These are phyloP conservation scores for Lysandra bellargus DNA, from an alignment of 2,888 invertebrate genomes.

Conservation along the genomic window DNA sequence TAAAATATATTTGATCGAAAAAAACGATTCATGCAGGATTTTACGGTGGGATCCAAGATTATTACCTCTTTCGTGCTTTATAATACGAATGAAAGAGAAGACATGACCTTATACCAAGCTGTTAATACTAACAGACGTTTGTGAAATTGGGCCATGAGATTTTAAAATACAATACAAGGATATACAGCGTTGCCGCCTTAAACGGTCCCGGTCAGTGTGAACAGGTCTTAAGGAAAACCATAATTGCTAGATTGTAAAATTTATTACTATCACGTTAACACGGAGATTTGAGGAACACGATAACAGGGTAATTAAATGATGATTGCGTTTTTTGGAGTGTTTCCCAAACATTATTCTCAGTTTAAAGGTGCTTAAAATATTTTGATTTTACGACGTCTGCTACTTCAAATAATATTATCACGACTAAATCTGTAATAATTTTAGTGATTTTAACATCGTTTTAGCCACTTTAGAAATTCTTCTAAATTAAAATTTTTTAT, in stretches of 20 bases:
- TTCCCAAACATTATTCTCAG: conserved; percentile 18
- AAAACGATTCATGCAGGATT: too few relatives aligned
- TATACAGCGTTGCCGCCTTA: neutral
- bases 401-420: neutral
- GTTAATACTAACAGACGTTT: too few relatives aligned
- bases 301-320: conserved; percentile 11
- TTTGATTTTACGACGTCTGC: neutral
- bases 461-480: neutral
- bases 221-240: neutral
- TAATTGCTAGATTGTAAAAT: conserved; percentile 14
- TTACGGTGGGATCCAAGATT: too few relatives aligned
- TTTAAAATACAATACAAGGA: neutral
- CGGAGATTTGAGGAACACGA: neutral
- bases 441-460: neutral
- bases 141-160: too few relatives aligned
- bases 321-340: conserved; percentile 15
- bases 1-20: too few relatives aligned
- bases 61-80: too few relatives aligned
- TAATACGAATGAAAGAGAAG: too few relatives aligned
- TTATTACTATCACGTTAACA: conserved; percentile 12
- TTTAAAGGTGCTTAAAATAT: conserved; percentile 14
- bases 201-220: neutral
- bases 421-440: neutral
- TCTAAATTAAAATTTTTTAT: conserved; percentile 21
- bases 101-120: too few relatives aligned